Evolutionary conservation across 2,113 vertebrate genomes (phyloP), one percentile per base, ranked within the genome.

Genomic region (Myxocyprinus asiaticus): DNA sequence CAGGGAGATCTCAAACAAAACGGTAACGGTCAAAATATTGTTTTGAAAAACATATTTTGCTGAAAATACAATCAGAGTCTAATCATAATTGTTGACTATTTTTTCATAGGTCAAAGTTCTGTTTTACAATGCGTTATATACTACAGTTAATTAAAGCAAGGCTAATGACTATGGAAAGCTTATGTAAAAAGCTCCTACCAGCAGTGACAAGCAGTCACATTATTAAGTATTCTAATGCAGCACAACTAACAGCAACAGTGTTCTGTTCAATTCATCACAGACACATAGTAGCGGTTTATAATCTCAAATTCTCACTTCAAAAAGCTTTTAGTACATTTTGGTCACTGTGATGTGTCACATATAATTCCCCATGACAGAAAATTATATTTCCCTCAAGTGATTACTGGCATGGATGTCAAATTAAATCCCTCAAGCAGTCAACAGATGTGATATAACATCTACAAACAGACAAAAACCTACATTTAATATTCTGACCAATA

Each of bases 281-380:
- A 62, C 50, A 62, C 71, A 74, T 15, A 74, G 9, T 17, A 56
- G 69, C 45, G 33, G 17, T 63, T 47, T 74, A 8, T 63, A 74
- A 74, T 62, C 44, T 50, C 45, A 63, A 58, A 61, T 15, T 44
- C 17, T 63, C 45, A 48, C 45, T 74, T 74, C 71, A 61, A 14
- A 63, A 62, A 50, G 45, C 71, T 74, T 74, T 74, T 50, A 62
- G 71, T 63, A 74, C 14, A 74, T 63, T 61, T 3, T 7, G 8
- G n/a, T 42, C 48, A 10, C 58, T 50, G 45, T 63, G 58, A 48
- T 74, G 71, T 74, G 71, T 74, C 71, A 74, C 62, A 10, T 74
- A 50, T 48, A 63, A 74, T 74, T 74, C 15, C 71, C 45, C 11
- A 63, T 63, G 45, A 63, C 58, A 6, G 17, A 11, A 9, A 72